Percentiles rank a stretch among this genome's conserved stretches.
Conservation (phyloP, 2,113 vertebrate species). For the Aleadryas rufinucha region DNA sequence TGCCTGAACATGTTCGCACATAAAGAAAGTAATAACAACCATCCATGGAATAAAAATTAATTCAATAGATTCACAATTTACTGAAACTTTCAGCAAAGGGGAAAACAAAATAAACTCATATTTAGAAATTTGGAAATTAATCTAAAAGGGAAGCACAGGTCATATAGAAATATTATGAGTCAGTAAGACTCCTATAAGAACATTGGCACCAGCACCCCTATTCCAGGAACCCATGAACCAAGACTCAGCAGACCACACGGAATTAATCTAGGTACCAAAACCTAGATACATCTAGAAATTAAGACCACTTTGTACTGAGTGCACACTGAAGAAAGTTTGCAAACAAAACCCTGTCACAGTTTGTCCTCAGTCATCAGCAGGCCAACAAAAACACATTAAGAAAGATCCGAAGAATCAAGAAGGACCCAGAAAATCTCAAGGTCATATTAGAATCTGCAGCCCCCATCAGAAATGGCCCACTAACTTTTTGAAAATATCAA, state of each 20-base stretch:
- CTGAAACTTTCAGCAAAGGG: background rate
- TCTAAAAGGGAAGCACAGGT: background rate
- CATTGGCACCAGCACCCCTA: background rate
- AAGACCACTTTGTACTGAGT: background rate
- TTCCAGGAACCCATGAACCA: background rate
- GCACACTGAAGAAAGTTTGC: background rate
- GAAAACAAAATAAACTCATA: background rate
- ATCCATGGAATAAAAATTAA: background rate
- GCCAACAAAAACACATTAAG: background rate
- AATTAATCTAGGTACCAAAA: background rate
- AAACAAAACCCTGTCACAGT: background rate
- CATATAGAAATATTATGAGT: background rate
- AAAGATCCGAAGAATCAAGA: background rate
- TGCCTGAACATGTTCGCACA: background rate
- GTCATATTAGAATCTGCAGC: background rate
- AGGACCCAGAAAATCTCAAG: background rate
- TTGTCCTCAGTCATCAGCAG: background rate
- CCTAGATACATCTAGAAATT: background rate
- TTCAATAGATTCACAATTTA: background rate
- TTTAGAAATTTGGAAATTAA: background rate
- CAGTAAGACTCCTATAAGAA: background rate
- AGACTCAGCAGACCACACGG: background rate
- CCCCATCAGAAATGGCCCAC: background rate
- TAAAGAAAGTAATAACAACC: background rate
- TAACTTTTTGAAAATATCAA: background rate